These are phyloP conservation scores for Hemicordylus capensis DNA, from an alignment of 2,113 vertebrate species.

Conservation along the genomic window DNA sequence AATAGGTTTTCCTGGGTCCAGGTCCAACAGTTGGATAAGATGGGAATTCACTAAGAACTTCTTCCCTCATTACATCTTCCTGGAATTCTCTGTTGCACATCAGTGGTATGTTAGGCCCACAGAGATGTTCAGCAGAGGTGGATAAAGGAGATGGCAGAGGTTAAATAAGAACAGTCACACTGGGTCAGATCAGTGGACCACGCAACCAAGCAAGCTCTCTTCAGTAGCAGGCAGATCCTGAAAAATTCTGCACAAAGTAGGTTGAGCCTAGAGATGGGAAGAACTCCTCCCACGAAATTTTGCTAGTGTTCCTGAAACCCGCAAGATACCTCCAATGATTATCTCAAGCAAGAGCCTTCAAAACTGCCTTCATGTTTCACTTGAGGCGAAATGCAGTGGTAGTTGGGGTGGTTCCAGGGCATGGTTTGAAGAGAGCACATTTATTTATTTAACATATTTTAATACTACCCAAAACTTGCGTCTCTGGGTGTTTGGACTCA, in stretches of 20 bases:
- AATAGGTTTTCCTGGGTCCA: slow-evolving; percentile 56
- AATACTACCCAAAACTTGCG: no score
- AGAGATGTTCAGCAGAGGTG: not conserved
- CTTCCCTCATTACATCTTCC: not conserved
- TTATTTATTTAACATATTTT: no score
- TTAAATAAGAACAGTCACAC: not conserved
- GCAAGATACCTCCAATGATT: not conserved
- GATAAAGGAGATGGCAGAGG: not conserved
- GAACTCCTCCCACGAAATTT: not conserved
- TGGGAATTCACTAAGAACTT: not conserved
- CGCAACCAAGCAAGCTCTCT: no score
- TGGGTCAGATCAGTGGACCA: no score
- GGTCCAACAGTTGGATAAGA: slow-evolving; percentile 46
- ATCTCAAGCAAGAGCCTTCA: not conserved
- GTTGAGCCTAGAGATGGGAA: no score
- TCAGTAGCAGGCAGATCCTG: no score
- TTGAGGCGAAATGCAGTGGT: no score
- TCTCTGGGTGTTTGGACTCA: no score
- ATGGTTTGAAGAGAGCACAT: no score
- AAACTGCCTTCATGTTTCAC: no score
- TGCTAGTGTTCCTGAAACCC: not conserved
- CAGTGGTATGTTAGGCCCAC: not conserved
- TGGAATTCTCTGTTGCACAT: not conserved
- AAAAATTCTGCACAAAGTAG: no score
- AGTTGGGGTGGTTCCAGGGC: no score